A percentile compares a stretch with the other conserved stretches of the same genome.
Evolutionary conservation across 2,888 invertebrate species (phyloP).

Genomic region (Dicroscelio sp.): DNA sequence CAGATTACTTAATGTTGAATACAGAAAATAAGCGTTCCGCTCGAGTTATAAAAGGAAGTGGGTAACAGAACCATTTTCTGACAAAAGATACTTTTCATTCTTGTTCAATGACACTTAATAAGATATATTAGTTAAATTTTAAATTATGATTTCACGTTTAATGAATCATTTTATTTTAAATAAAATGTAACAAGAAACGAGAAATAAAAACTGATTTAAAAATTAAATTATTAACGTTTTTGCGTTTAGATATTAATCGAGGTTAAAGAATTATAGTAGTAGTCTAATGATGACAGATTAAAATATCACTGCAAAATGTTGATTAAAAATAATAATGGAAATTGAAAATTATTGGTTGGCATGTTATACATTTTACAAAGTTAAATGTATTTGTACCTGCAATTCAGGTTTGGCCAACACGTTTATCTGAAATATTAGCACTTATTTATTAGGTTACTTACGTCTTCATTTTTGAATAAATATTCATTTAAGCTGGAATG

Average conservation of each 20-base stretch:
- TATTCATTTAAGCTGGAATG: constrained; percentile 17
- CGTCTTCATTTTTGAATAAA: constrained; percentile 32
- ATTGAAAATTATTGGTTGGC: too few relatives aligned
- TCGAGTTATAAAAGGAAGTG: constrained; percentile 50
- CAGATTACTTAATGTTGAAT: constrained; percentile 54
- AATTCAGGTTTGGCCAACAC: constrained; percentile 36
- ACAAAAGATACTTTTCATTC: constrained; percentile 37
- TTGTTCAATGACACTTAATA: constrained; percentile 19
- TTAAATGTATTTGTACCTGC: constrained; percentile 1
- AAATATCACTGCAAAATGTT: too few relatives aligned
- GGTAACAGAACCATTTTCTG: constrained; percentile 48
- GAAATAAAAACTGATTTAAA: too few relatives aligned
- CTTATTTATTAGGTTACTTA: constrained; percentile 47
- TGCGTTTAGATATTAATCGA: too few relatives aligned
- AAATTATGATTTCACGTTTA: too few relatives aligned
- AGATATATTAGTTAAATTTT: background rate
- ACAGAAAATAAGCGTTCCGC: constrained; percentile 55
- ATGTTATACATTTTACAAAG: background rate
- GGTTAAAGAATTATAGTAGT: too few relatives aligned
- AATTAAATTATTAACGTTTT: too few relatives aligned
- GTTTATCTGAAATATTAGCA: constrained; percentile 22
- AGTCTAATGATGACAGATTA: too few relatives aligned
- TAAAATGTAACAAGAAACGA: too few relatives aligned
- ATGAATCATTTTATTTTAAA: too few relatives aligned
- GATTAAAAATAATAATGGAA: background rate